phyloP scores from a whole-genome alignment of 2,888 invertebrate species.

The Tanypteryx hageni region DNA sequence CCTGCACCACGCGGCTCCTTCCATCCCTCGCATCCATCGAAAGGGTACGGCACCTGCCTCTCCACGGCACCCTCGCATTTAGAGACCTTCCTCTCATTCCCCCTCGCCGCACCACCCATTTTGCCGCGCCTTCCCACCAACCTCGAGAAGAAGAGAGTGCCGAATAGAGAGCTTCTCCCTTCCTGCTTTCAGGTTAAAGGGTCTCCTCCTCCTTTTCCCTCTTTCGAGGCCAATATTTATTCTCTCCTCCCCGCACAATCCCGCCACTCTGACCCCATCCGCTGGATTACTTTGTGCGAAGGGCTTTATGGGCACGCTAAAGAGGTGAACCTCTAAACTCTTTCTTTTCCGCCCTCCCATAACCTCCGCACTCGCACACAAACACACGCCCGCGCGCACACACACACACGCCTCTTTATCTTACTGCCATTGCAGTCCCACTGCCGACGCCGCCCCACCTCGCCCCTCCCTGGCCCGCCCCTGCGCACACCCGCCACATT shows the following conservation, averaged over 20 bases:
- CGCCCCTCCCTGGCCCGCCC: neutral
- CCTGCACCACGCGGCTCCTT: neutral
- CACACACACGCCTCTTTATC: too few species aligned
- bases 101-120: neutral
- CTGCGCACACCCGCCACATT: too few species aligned
- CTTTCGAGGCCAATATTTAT: slow-evolving; percentile 68
- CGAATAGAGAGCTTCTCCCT: neutral
- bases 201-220: slow-evolving; percentile 60
- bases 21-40: too few species aligned
- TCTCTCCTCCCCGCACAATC: slow-evolving; percentile 67
- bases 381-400: too few species aligned
- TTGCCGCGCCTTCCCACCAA: neutral
- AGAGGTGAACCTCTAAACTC: slow-evolving; percentile 45
- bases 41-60: too few species aligned
- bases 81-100: neutral
- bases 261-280: slow-evolving; percentile 69
- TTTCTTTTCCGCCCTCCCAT: neutral
- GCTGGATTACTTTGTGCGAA: slow-evolving; percentile 67
- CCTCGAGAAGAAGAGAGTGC: neutral
- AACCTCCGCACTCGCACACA: neutral
- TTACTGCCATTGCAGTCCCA: slow-evolving; percentile 6
- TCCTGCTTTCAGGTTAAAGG: slow-evolving; percentile 15
- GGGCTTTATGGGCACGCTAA: slow-evolving; percentile 60
- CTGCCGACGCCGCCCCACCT: neutral
- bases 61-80: neutral